Evolutionary conservation across 2,888 invertebrate genomes (phyloP).

Genomic region (Seira musarum): DNA sequence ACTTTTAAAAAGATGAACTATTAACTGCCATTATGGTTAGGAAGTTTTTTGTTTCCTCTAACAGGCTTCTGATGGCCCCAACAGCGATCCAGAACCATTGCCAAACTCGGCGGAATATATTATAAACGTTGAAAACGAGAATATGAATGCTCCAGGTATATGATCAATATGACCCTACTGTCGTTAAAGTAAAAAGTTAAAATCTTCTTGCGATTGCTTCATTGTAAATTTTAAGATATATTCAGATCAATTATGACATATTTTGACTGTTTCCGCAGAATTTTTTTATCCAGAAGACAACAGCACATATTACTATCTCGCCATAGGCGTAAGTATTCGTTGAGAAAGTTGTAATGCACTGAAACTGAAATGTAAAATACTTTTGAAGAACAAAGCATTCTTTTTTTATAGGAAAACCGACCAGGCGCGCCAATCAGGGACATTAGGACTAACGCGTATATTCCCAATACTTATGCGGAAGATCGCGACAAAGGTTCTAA

Average conservation of each 20-base stretch:
- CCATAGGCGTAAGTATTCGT: conserved; percentile 14
- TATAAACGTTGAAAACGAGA: conserved; percentile 39
- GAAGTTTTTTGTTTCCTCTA: neutral
- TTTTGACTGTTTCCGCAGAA: conserved; percentile 21
- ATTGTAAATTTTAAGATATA: neutral
- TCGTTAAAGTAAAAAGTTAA: neutral
- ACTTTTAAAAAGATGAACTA: neutral
- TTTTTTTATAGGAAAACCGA: too few species aligned
- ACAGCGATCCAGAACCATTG: neutral
- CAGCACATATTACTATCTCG: neutral
- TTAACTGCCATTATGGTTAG: neutral
- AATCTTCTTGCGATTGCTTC: neutral
- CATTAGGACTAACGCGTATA: neutral
- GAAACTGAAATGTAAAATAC: too few species aligned
- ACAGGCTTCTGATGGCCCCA: conserved; percentile 38
- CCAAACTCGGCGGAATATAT: conserved; percentile 1
- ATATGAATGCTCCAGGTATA: conserved; percentile 50
- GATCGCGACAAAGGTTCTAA: neutral
- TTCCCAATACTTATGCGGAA: conserved; percentile 8
- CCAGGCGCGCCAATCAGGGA: neutral
- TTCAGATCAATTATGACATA: neutral
- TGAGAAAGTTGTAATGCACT: too few species aligned
- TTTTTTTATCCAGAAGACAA: conserved; percentile 38
- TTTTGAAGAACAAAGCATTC: too few species aligned
- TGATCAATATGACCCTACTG: too few species aligned